Conservation (phyloP, 53 echinoderm and acorn worm genomes). For the Stichopus horrens region DNA sequence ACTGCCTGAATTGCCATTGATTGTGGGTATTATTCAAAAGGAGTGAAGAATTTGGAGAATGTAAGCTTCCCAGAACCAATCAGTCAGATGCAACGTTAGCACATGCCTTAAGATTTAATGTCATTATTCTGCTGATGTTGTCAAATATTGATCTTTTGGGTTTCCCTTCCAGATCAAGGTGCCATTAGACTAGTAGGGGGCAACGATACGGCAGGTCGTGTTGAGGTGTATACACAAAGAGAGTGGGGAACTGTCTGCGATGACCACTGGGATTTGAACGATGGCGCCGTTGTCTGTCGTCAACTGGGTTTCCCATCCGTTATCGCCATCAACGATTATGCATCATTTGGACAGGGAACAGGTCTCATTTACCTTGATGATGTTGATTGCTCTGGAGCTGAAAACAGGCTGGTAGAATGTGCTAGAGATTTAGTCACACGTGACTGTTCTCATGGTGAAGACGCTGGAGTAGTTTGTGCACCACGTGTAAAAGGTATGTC, state of each 20-base stretch:
- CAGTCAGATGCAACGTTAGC: too few species aligned
- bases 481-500: background rate
- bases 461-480: slow-evolving; percentile 63
- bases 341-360: slow-evolving; percentile 57
- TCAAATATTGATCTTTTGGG: too few species aligned
- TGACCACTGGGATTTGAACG: background rate
- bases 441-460: slow-evolving; percentile 59
- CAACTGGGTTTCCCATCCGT: background rate
- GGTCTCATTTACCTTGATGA: slow-evolving; percentile 60
- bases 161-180: too few species aligned
- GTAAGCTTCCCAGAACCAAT: too few species aligned
- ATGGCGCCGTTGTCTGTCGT: background rate
- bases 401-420: slow-evolving; percentile 48
- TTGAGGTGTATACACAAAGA: background rate
- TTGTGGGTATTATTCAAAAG: too few species aligned
- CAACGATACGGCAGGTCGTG: background rate
- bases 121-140: too few species aligned
- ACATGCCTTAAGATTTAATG: too few species aligned
- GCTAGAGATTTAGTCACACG: slow-evolving; percentile 34
- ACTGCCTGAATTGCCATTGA: too few species aligned
- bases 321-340: slow-evolving; percentile 21
- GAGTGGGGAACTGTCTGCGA: background rate
- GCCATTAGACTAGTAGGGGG: background rate
- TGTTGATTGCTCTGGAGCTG: slow-evolving; percentile 55
- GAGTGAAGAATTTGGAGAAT: too few species aligned